phyloP scores from a whole-genome alignment of 2,113 vertebrate genomes.

The Miniopterus natalensis region DNA sequence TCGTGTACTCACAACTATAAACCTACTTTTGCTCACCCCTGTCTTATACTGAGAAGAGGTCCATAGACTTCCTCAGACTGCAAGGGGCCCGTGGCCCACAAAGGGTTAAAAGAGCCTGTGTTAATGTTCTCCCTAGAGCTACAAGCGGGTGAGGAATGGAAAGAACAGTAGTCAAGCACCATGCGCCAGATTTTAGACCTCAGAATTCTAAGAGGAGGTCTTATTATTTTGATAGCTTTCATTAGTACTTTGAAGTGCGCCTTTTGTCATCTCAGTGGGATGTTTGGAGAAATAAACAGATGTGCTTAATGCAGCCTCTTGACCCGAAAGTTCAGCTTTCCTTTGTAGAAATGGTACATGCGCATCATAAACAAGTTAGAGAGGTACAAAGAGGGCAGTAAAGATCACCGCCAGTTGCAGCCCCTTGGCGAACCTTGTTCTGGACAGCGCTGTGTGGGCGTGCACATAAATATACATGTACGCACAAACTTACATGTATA shows the following conservation, averaged over 20 bases:
- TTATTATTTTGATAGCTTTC: background rate
- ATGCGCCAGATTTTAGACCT: background rate
- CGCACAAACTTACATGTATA: background rate
- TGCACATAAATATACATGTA: background rate
- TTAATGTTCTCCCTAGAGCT: background rate
- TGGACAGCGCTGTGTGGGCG: background rate
- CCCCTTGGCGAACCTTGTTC: background rate
- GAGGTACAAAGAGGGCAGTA: background rate
- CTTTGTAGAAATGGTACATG: background rate
- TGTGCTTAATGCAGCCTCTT: background rate
- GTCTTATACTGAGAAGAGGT: background rate
- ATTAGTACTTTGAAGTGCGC: background rate
- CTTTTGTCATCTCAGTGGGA: constrained; percentile 14
- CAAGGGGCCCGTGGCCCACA: background rate
- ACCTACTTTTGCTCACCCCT: background rate
- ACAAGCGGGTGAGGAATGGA: background rate
- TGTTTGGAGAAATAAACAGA: background rate
- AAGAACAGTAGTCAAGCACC: background rate
- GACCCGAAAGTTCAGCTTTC: constrained; percentile 23
- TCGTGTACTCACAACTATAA: background rate
- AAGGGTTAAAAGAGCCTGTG: background rate
- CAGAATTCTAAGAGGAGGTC: background rate
- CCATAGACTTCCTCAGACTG: background rate
- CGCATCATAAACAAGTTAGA: background rate
- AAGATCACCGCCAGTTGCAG: background rate